phyloP scores from a whole-genome alignment of 1,140 invertebrate species.

The Polyergus mexicanus region DNA sequence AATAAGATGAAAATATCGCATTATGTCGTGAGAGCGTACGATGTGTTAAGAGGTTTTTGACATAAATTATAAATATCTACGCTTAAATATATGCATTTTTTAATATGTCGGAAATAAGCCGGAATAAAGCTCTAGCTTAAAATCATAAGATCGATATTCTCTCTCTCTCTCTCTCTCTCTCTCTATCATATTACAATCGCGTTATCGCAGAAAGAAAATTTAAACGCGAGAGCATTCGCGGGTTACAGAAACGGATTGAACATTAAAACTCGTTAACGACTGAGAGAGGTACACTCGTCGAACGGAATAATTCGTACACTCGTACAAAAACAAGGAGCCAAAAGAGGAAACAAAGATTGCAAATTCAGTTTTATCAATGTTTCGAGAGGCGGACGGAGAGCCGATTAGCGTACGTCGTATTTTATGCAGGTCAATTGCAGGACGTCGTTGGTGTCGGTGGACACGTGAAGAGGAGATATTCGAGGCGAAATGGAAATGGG shows the following conservation, averaged over 20 bases:
- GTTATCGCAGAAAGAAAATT: too few species aligned
- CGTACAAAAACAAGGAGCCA: background rate
- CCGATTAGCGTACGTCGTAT: conserved; percentile 64
- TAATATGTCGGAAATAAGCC: background rate
- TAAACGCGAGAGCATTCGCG: background rate
- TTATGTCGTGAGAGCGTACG: too few species aligned
- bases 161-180: too few species aligned
- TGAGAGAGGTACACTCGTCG: background rate
- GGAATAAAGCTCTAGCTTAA: background rate
- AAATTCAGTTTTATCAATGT: conserved; percentile 52
- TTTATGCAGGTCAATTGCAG: conserved; percentile 70
- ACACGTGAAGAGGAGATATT: conserved; percentile 72
- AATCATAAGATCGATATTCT: background rate
- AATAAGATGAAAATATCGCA: background rate
- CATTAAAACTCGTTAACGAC: conserved; percentile 7
- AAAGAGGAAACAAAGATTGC: background rate
- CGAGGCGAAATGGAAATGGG: conserved; percentile 74
- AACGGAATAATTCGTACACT: background rate
- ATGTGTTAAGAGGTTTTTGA: background rate
- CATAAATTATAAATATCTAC: background rate
- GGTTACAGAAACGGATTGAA: background rate
- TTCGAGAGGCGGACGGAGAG: conserved; percentile 31
- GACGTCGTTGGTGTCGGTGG: conserved; percentile 53
- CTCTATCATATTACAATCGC: too few species aligned
- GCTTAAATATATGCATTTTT: background rate